phyloP scores from a whole-genome alignment of 2,797 vertebrate genomes.

The Melanotaenia maccullochi region DNA sequence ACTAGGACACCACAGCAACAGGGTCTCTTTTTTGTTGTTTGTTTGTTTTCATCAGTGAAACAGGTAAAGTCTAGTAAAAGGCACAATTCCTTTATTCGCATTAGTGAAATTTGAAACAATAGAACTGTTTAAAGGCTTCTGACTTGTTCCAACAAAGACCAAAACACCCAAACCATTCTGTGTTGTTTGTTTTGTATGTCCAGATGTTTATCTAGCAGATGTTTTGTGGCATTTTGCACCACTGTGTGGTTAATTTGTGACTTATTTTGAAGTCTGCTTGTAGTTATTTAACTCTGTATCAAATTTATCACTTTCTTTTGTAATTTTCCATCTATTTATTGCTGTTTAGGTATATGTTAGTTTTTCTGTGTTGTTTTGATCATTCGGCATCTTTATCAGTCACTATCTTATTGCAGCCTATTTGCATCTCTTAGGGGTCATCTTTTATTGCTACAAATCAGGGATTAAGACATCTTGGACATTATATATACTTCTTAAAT shows the following conservation, averaged over 20 bases:
- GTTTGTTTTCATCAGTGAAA: not conserved
- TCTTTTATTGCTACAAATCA: not conserved
- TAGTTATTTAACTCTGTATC: not conserved
- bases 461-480: not conserved
- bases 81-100: not conserved
- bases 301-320: not conserved
- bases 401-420: not conserved
- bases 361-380: not conserved
- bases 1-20: slow-evolving; percentile 1
- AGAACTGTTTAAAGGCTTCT: not conserved
- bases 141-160: not conserved
- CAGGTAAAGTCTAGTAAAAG: not conserved
- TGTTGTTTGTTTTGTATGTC: not conserved
- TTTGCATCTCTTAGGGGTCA: not conserved
- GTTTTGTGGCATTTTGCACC: not conserved
- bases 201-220: not conserved
- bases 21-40: not conserved
- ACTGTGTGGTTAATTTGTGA: not conserved
- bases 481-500: not conserved
- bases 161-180: not conserved
- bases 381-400: not conserved
- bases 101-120: not conserved
- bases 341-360: not conserved
- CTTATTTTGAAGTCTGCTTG: not conserved
- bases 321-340: not conserved